A percentile compares a stretch with the other conserved stretches of the same genome.
Conservation (phyloP, 1,140 invertebrate genomes). For the Bicyclus anynana region DNA sequence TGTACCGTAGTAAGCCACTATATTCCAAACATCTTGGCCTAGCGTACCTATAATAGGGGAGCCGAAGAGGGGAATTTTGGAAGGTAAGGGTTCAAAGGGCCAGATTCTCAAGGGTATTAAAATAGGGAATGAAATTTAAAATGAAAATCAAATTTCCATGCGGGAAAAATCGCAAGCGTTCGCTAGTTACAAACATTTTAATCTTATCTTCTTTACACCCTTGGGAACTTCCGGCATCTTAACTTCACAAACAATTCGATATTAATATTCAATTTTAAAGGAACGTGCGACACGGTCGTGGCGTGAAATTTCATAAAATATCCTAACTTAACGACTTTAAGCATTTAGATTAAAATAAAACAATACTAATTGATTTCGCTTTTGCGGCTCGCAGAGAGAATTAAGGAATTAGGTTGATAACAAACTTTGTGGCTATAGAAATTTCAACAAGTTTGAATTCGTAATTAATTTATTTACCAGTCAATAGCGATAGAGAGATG, state of each 20-base stretch:
- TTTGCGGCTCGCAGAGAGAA: background rate
- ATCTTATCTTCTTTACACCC: background rate
- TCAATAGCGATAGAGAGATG: background rate
- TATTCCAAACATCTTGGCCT: too few relatives aligned
- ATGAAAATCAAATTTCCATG: too few relatives aligned
- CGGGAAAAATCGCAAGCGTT: too few relatives aligned
- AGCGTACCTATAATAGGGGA: too few relatives aligned
- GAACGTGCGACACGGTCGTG: background rate
- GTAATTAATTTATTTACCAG: background rate
- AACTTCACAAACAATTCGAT: slow-evolving; percentile 3
- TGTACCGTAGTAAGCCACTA: too few relatives aligned
- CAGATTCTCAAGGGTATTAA: too few relatives aligned
- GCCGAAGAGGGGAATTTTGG: too few relatives aligned
- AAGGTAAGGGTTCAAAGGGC: too few relatives aligned
- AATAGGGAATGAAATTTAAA: too few relatives aligned
- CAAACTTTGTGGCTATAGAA: background rate
- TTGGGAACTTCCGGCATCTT: background rate
- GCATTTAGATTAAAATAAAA: slow-evolving; percentile 7
- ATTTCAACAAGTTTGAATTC: background rate
- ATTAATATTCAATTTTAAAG: slow-evolving; percentile 6
- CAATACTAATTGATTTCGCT: slow-evolving; percentile 1
- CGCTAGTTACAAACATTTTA: too few relatives aligned
- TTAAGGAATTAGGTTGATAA: background rate
- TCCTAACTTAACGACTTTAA: background rate
- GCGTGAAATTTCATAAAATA: slow-evolving; percentile 1